Evolutionary conservation across 2,113 vertebrate genomes (phyloP), one percentile per base, ranked within the genome.

Genomic region (Alexandromys fortis): DNA sequence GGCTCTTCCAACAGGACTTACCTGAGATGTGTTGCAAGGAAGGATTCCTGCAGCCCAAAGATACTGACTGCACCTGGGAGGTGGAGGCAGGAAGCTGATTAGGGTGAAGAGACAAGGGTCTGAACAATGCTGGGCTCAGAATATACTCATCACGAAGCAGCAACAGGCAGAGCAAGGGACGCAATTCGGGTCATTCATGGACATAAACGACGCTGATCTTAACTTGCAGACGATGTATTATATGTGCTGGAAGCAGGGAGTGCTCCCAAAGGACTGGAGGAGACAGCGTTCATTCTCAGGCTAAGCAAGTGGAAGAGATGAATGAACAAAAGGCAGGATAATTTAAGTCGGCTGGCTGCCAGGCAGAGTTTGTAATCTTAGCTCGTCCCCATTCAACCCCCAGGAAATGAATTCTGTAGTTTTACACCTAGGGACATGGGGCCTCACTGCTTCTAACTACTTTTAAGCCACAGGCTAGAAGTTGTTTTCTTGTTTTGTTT

Each of bases 41-140:
- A 77, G 49, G 92, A 82, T 95, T 96, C 94, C 94, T 67, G 91
- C 45, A 63, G 79, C 61, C 38, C 65, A 16, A 85, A 81, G 87
- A 83, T 7, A 30, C 67, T 2, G 26, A 19, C n/a, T 73, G 38
- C 70, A 52, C 26, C 42, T 17, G 19, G 38, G 47, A 78, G 81
- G 77, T 4, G 4, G 55, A 19, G 52, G 22, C 11, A 21, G 52
- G n/a, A 77, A 70, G 33, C 33, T 22, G 58, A 75, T 28, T 35
- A 24, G 30, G 65, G 38, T 22, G 13, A 35, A 79, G 93, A 89
- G 67, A 24, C 21, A 13, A 72, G 49, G 35, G 30, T 79, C 61
- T 81, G 19, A 76, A 58, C 73, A 77, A 78, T 24, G 42, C 14
- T 11, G 26, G 89, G 47, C 42, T 92, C 89, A 30, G 78, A 33